Base-by-base conservation (phyloP, 2,113 vertebrate species). In the Anarrhichthys ocellatus region DNA sequence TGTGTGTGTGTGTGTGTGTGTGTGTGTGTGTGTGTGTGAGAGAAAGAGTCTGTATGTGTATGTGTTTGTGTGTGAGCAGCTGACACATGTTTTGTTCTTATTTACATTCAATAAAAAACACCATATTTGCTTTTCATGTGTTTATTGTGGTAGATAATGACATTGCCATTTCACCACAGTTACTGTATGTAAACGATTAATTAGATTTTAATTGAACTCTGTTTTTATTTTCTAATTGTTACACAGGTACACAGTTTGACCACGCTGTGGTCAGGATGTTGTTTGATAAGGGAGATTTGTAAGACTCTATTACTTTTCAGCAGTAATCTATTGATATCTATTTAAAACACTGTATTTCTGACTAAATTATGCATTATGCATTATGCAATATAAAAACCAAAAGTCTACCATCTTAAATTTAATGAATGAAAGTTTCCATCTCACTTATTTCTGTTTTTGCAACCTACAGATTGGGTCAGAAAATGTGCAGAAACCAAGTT, bases 11-110 rank as follows among this genome's bases (percentile, higher is more conserved):
- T 73, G 64, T 56, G 20, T 36, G 46, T 70, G 73, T 78, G 56
- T 74, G 64, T 73, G 64, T 56, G 20, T 44, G 73, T 76, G 72
- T 80, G 72, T 78, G 56, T 68, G 63, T 65, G 63, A 62, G 54
- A 34, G 38, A 40, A 9, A 9, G 38, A 40, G 38, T 40, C 38
- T 48, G 17, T 69, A 40, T 58, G 73, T 77, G 75, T 81, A 6
- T 75, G 73, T 77, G 75, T 81, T 4, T 75, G 69, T 80, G 50
- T 72, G 64, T 70, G 65, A 63, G 56, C 32, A 52, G 58, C 66
- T 64, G 83, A 81, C 20, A 83, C 27, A 22, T 15, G 48, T 70
- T 15, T 46, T 8, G 3, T 56, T 24, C 61, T 66, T 13, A 64
- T 73, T 27, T 29, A 50, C 24, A 42, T 61, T 68, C 14, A 64